A percentile compares a stretch with the other conserved stretches of the same genome.
phyloP scores from a whole-genome alignment of 2,888 invertebrate genomes.

The Sclerodermus sp. region DNA sequence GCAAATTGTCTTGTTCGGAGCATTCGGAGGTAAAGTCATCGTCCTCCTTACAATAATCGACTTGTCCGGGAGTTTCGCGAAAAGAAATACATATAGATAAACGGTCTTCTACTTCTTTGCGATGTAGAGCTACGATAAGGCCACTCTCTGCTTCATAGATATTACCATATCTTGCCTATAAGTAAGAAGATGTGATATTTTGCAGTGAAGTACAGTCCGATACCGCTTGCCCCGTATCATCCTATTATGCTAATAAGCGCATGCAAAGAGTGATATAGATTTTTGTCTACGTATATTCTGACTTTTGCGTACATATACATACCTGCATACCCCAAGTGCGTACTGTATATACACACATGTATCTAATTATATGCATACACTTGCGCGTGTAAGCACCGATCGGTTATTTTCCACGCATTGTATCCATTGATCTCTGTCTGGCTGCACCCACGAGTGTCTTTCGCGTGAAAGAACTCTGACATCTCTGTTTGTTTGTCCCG shows the following conservation, averaged over 20 bases:
- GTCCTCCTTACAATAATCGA: too few species aligned
- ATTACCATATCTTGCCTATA: conserved; percentile 16
- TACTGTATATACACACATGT: conserved; percentile 14
- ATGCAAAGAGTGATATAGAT: conserved; percentile 42
- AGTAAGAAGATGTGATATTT: conserved; percentile 25
- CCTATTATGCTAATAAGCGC: conserved; percentile 39
- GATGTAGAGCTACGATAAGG: conserved; percentile 16
- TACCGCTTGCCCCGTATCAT: conserved; percentile 27
- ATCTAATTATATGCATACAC: conserved; percentile 4
- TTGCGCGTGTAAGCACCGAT: conserved; percentile 9
- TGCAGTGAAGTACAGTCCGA: conserved; percentile 22
- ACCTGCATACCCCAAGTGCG: conserved; percentile 14
- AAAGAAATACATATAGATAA: too few species aligned
- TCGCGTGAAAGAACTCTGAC: too few species aligned
- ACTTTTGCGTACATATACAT: conserved; percentile 9
- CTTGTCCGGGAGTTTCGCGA: too few species aligned
- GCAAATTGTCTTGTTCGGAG: too few species aligned
- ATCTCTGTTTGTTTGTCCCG: too few species aligned
- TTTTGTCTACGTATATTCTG: conserved; percentile 26
- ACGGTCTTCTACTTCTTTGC: conserved; percentile 1
- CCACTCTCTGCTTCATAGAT: conserved; percentile 29
- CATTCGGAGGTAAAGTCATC: too few species aligned
- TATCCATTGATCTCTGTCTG: background rate
- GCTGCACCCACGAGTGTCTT: too few species aligned
- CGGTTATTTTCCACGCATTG: background rate